Percentiles rank a stretch among this genome's conserved stretches.
These are phyloP conservation scores for Gonioctena quinquepunctata DNA, from an alignment of 1,140 invertebrate species.

Conservation along the genomic window DNA sequence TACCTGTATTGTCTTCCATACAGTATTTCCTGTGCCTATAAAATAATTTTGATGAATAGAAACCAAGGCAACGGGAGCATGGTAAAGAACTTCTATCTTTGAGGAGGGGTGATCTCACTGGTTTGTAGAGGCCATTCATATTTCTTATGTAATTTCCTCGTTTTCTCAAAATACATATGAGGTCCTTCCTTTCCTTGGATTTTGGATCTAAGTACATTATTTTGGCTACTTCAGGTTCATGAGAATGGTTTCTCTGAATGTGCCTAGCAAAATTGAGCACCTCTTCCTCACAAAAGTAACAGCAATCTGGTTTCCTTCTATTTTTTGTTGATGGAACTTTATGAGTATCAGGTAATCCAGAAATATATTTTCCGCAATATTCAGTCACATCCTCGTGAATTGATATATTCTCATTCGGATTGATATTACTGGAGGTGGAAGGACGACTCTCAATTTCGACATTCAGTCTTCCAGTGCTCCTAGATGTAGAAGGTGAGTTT, in stretches of 20 bases:
- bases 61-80: neutral
- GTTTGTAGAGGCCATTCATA: neutral
- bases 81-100: neutral
- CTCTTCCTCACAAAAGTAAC: constrained; percentile 26
- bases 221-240: constrained; percentile 14
- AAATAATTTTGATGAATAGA: constrained; percentile 1
- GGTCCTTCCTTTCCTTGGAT: constrained; percentile 17
- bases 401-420: too few species aligned
- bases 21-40: constrained; percentile 6
- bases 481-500: too few species aligned
- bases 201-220: constrained; percentile 14
- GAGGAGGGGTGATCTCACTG: neutral
- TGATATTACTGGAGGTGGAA: too few species aligned
- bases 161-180: constrained; percentile 20
- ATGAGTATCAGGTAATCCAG: too few species aligned
- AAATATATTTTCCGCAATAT: too few species aligned
- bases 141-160: constrained; percentile 23
- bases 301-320: constrained; percentile 10
- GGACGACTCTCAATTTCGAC: too few species aligned
- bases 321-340: too few species aligned
- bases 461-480: too few species aligned
- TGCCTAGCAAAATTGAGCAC: constrained; percentile 26
- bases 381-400: too few species aligned
- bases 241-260: constrained; percentile 20
- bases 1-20: neutral